These are phyloP conservation scores for Onthophagus sagittarius DNA, from an alignment of 2,888 invertebrate species.

Conservation along the genomic window DNA sequence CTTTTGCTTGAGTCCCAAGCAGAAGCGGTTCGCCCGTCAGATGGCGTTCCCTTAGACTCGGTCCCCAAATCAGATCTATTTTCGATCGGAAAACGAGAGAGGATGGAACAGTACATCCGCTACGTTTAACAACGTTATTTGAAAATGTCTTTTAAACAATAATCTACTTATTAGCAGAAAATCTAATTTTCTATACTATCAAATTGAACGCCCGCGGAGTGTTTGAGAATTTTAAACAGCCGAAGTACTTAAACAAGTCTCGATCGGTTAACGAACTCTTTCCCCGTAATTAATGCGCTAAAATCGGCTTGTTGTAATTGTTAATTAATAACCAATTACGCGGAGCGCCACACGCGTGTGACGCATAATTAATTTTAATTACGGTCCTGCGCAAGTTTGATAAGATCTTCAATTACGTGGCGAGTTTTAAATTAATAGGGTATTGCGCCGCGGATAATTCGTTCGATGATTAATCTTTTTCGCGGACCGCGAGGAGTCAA, in stretches of 20 bases:
- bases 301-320: background rate
- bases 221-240: background rate
- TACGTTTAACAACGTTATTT: background rate
- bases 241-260: background rate
- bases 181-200: background rate
- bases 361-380: background rate
- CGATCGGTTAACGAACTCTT: background rate
- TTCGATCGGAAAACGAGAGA: background rate
- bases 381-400: background rate
- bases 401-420: background rate
- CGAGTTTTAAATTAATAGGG: background rate
- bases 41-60: background rate
- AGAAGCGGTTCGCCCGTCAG: background rate
- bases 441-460: background rate
- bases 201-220: background rate
- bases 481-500: background rate
- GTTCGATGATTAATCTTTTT: background rate
- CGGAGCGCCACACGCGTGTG: background rate
- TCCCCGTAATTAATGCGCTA: background rate
- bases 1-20: conserved; percentile 21
- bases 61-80: background rate
- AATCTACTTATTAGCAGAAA: background rate
- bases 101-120: background rate
- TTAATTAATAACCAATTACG: background rate
- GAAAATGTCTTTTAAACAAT: background rate